Conservation (phyloP, 2,797 vertebrate species). For the Spizella passerina region DNA sequence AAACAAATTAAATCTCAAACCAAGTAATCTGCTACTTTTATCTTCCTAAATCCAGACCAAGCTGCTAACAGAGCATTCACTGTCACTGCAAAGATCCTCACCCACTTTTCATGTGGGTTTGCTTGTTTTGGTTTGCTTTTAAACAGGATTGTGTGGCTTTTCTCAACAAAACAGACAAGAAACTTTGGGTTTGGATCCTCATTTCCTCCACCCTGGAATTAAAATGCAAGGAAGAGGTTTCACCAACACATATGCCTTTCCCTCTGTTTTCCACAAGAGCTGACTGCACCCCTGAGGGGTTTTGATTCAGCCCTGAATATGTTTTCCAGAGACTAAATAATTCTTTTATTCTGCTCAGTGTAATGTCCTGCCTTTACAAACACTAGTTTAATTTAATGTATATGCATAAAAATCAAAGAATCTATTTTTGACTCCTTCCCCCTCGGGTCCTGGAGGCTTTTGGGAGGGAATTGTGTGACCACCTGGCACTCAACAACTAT, state of each 20-base stretch:
- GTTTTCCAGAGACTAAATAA: conserved; percentile 30
- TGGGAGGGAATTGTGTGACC: conserved; percentile 8
- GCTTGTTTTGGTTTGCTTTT: background rate
- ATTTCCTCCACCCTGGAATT: background rate
- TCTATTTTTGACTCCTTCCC: conserved; percentile 32
- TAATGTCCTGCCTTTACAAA: background rate
- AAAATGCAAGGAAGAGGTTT: background rate
- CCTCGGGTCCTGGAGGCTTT: conserved; percentile 5
- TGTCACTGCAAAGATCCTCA: background rate
- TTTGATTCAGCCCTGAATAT: background rate
- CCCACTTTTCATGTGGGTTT: background rate
- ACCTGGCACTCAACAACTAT: background rate
- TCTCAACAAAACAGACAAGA: background rate
- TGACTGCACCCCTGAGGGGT: background rate
- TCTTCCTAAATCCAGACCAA: conserved; percentile 38
- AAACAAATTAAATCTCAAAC: conserved; percentile 37
- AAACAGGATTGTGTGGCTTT: background rate
- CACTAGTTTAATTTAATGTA: conserved; percentile 4
- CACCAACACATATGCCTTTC: background rate
- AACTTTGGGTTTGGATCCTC: background rate
- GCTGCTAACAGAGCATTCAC: background rate
- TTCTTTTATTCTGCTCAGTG: conserved; percentile 19
- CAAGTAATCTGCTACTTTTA: conserved; percentile 55
- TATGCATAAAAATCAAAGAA: conserved; percentile 26
- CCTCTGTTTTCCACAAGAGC: background rate